Percentiles rank a stretch among this genome's conserved stretches.
Conservation (phyloP, 2,113 vertebrate genomes). For the Corynorhinus townsendii region DNA sequence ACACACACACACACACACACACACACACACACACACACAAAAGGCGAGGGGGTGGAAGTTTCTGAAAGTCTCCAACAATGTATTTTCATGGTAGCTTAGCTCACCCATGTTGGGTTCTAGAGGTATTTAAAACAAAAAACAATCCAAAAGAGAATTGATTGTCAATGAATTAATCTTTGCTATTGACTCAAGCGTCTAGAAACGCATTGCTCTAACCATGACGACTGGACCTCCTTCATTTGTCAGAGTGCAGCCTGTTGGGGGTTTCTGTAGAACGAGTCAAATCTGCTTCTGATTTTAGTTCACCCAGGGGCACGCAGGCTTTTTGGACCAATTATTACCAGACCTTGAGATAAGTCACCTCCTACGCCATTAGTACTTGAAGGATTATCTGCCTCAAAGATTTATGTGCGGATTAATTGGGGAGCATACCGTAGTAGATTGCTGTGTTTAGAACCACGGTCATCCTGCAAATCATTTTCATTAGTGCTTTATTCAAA, state of each 20-base stretch:
- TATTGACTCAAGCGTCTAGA: background rate
- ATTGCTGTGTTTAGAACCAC: slow-evolving; percentile 82
- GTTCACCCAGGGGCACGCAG: slow-evolving; percentile 27
- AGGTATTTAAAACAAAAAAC: background rate
- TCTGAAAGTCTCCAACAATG: background rate
- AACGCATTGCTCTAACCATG: background rate
- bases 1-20: no score
- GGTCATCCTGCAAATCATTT: slow-evolving; percentile 87
- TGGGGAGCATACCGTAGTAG: slow-evolving; percentile 79
- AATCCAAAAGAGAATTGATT: background rate
- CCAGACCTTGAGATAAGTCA: slow-evolving; percentile 74
- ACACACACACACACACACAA: no score
- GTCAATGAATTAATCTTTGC: background rate
- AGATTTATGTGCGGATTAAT: slow-evolving; percentile 86
- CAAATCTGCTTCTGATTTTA: slow-evolving; percentile 59
- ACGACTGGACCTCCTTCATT: background rate
- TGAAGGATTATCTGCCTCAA: slow-evolving; percentile 81
- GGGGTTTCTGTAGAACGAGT: background rate
- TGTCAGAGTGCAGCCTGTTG: slow-evolving; percentile 23
- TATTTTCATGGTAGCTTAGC: background rate
- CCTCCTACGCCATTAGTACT: slow-evolving; percentile 77
- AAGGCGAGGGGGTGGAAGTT: background rate
- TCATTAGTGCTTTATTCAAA: slow-evolving; percentile 91
- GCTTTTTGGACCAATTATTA: slow-evolving; percentile 70
- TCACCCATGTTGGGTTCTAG: background rate